Evolutionary conservation across 2,888 invertebrate genomes (phyloP).

Genomic region (Rotaria sp.): DNA sequence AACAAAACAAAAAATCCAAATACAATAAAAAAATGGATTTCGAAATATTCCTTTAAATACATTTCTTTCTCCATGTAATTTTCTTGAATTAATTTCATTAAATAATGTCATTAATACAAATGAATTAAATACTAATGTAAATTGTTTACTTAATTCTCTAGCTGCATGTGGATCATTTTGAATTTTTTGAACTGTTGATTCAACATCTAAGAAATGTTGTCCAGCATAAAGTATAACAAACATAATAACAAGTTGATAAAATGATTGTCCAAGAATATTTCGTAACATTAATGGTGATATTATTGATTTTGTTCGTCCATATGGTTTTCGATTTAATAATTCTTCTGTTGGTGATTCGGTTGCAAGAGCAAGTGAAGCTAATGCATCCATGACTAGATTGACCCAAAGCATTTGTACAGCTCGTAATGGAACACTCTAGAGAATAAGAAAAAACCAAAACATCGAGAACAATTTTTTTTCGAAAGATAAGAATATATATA

Average conservation of each 20-base stretch:
- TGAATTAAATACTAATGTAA: slow-evolving; percentile 98
- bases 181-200: slow-evolving; percentile 8
- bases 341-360: slow-evolving; percentile 91
- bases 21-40: slow-evolving; percentile 34
- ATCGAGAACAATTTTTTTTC: too few relatives aligned
- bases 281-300: slow-evolving; percentile 98
- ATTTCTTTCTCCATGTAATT: slow-evolving; percentile 97
- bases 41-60: slow-evolving; percentile 72
- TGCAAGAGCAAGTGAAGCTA: slow-evolving; percentile 90
- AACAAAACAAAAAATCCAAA: slow-evolving; percentile 36
- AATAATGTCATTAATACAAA: slow-evolving; percentile 99
- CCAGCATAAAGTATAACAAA: slow-evolving; percentile 87
- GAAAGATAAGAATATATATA: too few relatives aligned
- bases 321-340: slow-evolving; percentile 83
- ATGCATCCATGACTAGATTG: slow-evolving; percentile 95
- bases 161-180: background rate
- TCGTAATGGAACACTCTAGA: slow-evolving; percentile 66
- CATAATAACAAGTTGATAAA: slow-evolving; percentile 88
- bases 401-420: slow-evolving; percentile 99
- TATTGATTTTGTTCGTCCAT: slow-evolving; percentile 92
- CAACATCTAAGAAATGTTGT: slow-evolving; percentile 49
- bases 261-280: slow-evolving; percentile 92
- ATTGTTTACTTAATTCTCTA: slow-evolving; percentile 75
- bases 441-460: background rate
- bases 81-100: slow-evolving; percentile 98